These are phyloP conservation scores for Sarcophaga caerulescens DNA, from an alignment of 2,888 invertebrate species.

Conservation along the genomic window DNA sequence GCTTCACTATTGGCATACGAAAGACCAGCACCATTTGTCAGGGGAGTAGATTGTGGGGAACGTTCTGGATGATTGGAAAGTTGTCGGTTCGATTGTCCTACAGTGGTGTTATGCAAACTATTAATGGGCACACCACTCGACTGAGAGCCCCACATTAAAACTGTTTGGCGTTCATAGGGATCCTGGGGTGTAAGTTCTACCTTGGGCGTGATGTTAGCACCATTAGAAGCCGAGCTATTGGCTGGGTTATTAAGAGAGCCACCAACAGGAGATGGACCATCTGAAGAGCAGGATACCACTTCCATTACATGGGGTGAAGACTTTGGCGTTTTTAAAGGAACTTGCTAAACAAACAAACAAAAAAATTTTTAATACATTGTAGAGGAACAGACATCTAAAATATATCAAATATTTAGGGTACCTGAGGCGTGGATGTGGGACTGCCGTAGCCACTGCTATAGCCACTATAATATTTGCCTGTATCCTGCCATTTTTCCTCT, in stretches of 20 bases:
- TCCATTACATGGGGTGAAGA: conserved; percentile 81
- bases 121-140: conserved; percentile 79
- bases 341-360: conserved; percentile 72
- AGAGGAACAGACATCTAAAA: not conserved
- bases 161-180: conserved; percentile 88
- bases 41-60: conserved; percentile 79
- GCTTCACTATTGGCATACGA: conserved; percentile 72
- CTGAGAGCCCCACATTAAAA: conserved; percentile 94
- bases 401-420: conserved; percentile 57
- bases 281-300: conserved; percentile 81
- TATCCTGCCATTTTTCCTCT: conserved; percentile 81
- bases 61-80: conserved; percentile 73
- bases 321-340: conserved; percentile 81
- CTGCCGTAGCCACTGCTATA: conserved; percentile 81
- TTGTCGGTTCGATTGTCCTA: conserved; percentile 46
- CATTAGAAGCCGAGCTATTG: conserved; percentile 70
- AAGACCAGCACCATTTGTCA: conserved; percentile 77
- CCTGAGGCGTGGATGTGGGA: conserved; percentile 80
- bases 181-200: conserved; percentile 78
- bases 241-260: conserved; percentile 70
- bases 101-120: conserved; percentile 74
- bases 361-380: not conserved
- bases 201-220: conserved; percentile 77
- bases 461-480: conserved; percentile 82
- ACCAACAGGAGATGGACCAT: conserved; percentile 80